Base-by-base conservation (phyloP, 1,140 invertebrate genomes). In the Platyscapa corneri region DNA sequence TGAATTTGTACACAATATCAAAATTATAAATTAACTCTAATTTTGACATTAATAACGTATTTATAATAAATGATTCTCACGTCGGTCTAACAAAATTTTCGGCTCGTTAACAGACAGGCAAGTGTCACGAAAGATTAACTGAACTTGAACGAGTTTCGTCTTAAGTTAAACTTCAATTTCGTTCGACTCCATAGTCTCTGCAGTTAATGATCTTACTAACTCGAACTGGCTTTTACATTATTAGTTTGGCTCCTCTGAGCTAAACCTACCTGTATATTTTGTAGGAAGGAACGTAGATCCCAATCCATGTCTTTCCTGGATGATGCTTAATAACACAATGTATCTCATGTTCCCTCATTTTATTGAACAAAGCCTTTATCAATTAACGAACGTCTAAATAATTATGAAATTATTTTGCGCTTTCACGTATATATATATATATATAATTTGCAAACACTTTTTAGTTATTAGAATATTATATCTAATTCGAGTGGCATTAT, bases 151-250 rank as follows among this genome's bases (percentile, higher is more conserved):
- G 88, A 92, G 89, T 91, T 90, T 91, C 88, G 84, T 84, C 86
- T 89, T 91, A 89, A 91, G 89, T 90, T 91, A 88, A 86, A 90
- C 89, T 89, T 90, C 82, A 90, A 90, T 92, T 90, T 88, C 87
- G 87, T 83, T 85, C 88, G 72, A 80, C 88, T 86, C 85, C 82
- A 86, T 79, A 78, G 49, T 83, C 87, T 64, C 83, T 82, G 83
- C 78, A 90, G 88, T 92, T 92, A 91, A 92, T 92, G 90, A 91
- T 93, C 91, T 92, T 89, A 88, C 91, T 91, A 91, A 92, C 90
- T 92, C 90, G 88, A 88, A 88, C 88, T 88, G 88, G 90, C 91
- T 92, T 90, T 92, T 91, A 89, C 91, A 91, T 92, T 92, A 93
- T 91, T 92, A 91, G 90, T 92, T 92, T 83, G 87, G 87, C 18